These are phyloP conservation scores for Bradynema listronoti DNA, from an alignment of 1,140 invertebrate genomes.

Conservation along the genomic window DNA sequence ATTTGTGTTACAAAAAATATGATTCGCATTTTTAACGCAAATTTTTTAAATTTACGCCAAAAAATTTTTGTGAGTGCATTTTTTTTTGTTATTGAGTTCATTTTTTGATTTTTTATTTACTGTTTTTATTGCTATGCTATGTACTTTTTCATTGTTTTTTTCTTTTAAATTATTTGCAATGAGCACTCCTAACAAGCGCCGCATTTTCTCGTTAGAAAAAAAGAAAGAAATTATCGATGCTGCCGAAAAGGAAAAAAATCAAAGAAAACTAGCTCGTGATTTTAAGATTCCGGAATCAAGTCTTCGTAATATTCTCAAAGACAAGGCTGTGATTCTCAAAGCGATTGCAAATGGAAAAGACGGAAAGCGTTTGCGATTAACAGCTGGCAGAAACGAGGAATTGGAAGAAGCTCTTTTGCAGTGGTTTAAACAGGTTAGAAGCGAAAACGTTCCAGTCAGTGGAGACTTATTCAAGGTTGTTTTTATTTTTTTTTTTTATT, in stretches of 20 bases:
- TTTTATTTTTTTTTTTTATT: too few relatives aligned
- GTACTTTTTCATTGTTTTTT: too few relatives aligned
- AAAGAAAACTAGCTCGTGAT: not conserved
- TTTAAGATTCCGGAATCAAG: constrained; percentile 3
- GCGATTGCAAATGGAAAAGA: not conserved
- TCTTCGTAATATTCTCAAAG: not conserved
- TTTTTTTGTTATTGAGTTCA: too few relatives aligned
- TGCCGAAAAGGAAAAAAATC: not conserved
- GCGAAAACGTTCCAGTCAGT: not conserved
- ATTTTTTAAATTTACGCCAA: too few relatives aligned
- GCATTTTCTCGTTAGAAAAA: not conserved
- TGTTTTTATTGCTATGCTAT: too few relatives aligned
- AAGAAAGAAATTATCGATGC: not conserved
- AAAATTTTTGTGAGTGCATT: too few relatives aligned
- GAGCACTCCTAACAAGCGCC: too few relatives aligned
- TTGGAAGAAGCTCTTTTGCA: not conserved
- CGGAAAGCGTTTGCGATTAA: not conserved
- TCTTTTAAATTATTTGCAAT: too few relatives aligned
- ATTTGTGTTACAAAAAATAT: too few relatives aligned
- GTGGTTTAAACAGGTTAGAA: not conserved
- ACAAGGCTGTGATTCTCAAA: constrained; percentile 5
- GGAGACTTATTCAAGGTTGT: not conserved
- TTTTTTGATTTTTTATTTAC: too few relatives aligned
- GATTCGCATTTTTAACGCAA: too few relatives aligned
- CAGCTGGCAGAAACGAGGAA: not conserved